A percentile compares a stretch with the other conserved stretches of the same genome.
Evolutionary conservation across 2,113 vertebrate genomes (phyloP).

Genomic region (Psittacus erithacus): DNA sequence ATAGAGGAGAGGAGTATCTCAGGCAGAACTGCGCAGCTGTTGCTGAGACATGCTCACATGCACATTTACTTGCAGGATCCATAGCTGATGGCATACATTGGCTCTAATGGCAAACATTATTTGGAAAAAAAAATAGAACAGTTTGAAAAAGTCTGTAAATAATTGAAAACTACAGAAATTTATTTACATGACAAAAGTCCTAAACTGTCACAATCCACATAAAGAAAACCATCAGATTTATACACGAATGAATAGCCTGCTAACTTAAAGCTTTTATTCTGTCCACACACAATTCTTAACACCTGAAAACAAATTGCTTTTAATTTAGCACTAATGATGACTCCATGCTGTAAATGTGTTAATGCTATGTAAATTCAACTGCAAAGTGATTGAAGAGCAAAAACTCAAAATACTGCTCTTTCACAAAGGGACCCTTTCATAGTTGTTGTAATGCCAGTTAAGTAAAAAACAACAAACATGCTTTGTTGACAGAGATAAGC

Average conservation of each 20-base stretch:
- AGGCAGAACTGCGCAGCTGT: not conserved
- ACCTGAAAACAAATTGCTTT: not conserved
- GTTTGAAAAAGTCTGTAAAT: not conserved
- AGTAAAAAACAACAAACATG: not conserved
- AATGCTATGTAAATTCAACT: not conserved
- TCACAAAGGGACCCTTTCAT: not conserved
- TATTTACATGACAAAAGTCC: not conserved
- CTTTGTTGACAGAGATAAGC: not conserved
- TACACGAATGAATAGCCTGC: not conserved
- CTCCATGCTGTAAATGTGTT: not conserved
- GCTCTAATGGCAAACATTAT: not conserved
- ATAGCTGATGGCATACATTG: not conserved
- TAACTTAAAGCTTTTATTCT: constrained; percentile 7
- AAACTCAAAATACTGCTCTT: not conserved
- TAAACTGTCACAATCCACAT: not conserved
- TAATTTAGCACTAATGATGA: not conserved
- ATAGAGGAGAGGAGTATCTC: not conserved
- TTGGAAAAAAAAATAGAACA: not conserved
- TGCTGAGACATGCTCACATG: not conserved
- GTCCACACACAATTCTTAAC: not conserved
- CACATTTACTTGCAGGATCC: not conserved
- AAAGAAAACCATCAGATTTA: not conserved
- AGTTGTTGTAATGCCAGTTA: not conserved
- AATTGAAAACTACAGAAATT: not conserved
- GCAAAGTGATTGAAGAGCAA: not conserved